Evolutionary conservation across 1,140 invertebrate species (phyloP).

Genomic region (Chelonus insularis): DNA sequence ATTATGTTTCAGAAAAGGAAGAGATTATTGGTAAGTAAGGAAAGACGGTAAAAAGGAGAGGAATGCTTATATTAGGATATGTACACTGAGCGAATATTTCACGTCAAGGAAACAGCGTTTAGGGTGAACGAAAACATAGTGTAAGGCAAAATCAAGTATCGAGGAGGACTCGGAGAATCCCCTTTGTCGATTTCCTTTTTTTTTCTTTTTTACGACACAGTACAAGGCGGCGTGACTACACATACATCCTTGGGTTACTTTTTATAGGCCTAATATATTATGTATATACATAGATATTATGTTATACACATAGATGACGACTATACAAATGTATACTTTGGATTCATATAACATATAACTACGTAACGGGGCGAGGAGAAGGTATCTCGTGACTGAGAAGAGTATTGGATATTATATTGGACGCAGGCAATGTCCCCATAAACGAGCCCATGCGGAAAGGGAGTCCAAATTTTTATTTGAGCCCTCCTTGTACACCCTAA

Average conservation of each 20-base stretch:
- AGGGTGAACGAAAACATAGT: slow-evolving; percentile 14
- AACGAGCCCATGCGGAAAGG: slow-evolving; percentile 21
- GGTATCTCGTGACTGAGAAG: not conserved
- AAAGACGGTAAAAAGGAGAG: too few species aligned
- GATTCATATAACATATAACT: not conserved
- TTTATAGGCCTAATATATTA: slow-evolving; percentile 36
- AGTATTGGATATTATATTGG: slow-evolving; percentile 21
- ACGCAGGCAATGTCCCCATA: slow-evolving; percentile 27
- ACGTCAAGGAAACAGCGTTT: slow-evolving; percentile 9
- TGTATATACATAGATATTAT: slow-evolving; percentile 22
- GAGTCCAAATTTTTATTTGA: slow-evolving; percentile 5
- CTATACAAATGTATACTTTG: slow-evolving; percentile 7
- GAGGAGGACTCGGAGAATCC: slow-evolving; percentile 28
- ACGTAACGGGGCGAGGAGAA: slow-evolving; percentile 9
- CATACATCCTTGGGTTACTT: slow-evolving; percentile 36
- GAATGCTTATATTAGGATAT: not conserved
- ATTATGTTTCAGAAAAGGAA: not conserved
- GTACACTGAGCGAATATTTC: slow-evolving; percentile 2
- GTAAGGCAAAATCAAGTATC: slow-evolving; percentile 22
- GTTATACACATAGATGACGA: slow-evolving; percentile 14
- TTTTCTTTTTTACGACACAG: slow-evolving; percentile 44
- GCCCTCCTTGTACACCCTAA: not conserved
- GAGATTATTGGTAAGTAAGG: not conserved
- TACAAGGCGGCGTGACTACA: slow-evolving; percentile 46
- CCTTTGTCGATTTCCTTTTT: slow-evolving; percentile 28